A percentile compares a stretch with the other conserved stretches of the same genome.
phyloP scores from a whole-genome alignment of 92 coral and sea anemone genomes.

The Zoanthus solanderi region DNA sequence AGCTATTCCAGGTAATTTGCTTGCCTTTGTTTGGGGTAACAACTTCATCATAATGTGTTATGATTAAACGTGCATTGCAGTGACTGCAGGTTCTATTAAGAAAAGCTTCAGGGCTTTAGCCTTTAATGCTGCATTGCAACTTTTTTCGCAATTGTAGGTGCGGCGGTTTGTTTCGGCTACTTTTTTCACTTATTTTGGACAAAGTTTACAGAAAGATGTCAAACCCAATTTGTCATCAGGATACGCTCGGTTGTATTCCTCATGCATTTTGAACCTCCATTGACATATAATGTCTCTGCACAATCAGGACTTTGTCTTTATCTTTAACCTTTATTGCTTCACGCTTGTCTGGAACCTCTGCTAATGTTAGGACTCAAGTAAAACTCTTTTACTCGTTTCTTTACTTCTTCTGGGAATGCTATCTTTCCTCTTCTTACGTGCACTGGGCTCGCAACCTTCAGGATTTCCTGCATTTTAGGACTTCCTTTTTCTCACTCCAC shows the following conservation, averaged over 20 bases:
- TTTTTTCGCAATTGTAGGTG: conserved; percentile 13
- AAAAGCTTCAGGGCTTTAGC: conserved; percentile 7
- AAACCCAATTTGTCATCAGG: conserved; percentile 29
- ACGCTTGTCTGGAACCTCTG: conserved; percentile 48
- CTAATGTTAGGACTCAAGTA: conserved; percentile 51
- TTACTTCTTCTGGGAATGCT: conserved; percentile 39
- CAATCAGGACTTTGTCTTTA: conserved; percentile 39
- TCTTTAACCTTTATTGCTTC: conserved; percentile 38
- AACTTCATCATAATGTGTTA: too few relatives aligned
- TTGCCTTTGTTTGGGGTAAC: too few relatives aligned
- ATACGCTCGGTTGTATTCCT: neutral
- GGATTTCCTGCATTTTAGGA: neutral
- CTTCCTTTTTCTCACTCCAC: neutral
- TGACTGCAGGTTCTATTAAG: too few relatives aligned
- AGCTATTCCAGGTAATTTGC: too few relatives aligned
- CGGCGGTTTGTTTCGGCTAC: conserved; percentile 37
- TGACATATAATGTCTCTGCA: conserved; percentile 40
- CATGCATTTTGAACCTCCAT: conserved; percentile 16
- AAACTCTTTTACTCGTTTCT: conserved; percentile 46
- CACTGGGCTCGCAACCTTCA: too few relatives aligned
- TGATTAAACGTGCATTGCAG: too few relatives aligned
- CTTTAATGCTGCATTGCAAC: conserved; percentile 41
- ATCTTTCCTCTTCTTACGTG: too few relatives aligned
- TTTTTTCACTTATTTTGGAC: conserved; percentile 19
- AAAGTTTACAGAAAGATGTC: conserved; percentile 26